phyloP scores from a whole-genome alignment of 2,113 vertebrate genomes.

The Xenopus borealis region DNA sequence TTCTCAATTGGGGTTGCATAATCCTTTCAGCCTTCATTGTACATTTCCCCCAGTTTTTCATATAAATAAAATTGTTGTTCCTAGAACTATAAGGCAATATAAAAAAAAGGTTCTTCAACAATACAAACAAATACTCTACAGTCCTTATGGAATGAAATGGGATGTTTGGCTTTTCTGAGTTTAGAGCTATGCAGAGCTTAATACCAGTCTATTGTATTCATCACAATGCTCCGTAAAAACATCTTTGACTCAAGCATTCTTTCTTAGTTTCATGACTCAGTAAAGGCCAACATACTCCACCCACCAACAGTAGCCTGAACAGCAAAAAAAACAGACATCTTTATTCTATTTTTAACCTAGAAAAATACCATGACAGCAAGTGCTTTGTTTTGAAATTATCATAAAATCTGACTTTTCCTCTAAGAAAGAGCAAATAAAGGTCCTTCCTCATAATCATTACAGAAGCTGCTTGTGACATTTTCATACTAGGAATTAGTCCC shows the following conservation, averaged over 20 bases:
- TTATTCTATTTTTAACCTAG: constrained; percentile 10
- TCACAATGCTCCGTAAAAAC: constrained; percentile 9
- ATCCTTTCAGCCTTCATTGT: too few species aligned
- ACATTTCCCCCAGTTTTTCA: too few species aligned
- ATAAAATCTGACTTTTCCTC: background rate
- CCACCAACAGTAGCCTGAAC: constrained; percentile 9
- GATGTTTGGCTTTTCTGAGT: too few species aligned
- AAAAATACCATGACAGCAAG: background rate
- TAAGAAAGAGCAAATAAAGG: background rate
- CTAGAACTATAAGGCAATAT: too few species aligned
- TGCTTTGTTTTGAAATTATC: background rate
- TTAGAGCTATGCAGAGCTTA: background rate
- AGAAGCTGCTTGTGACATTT: background rate
- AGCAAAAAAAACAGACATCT: constrained; percentile 1
- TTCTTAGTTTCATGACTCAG: constrained; percentile 16
- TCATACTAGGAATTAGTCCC: background rate
- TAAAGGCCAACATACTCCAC: constrained; percentile 4
- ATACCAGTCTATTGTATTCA: background rate
- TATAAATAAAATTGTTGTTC: too few species aligned
- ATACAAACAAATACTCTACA: too few species aligned
- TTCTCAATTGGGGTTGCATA: too few species aligned
- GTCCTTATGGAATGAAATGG: too few species aligned
- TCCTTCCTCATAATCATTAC: background rate
- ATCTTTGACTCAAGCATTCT: constrained; percentile 14
- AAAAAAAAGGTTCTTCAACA: too few species aligned